These are phyloP conservation scores for Hedya salicella DNA, from an alignment of 2,888 invertebrate genomes.

Conservation along the genomic window DNA sequence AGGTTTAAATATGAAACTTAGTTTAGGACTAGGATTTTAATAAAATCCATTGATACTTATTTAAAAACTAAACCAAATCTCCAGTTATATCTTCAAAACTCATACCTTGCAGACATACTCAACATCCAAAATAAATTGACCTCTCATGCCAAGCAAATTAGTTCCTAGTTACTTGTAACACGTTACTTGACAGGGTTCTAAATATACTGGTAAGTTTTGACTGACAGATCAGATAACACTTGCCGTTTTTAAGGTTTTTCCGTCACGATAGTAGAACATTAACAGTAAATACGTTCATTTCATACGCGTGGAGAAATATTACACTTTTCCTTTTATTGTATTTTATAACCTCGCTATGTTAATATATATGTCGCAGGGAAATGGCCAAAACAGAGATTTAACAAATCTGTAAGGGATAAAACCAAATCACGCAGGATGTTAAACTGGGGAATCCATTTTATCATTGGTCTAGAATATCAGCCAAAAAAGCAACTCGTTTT, in stretches of 20 bases:
- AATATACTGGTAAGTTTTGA: neutral
- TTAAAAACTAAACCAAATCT: neutral
- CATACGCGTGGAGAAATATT: neutral
- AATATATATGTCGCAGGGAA: too few species aligned
- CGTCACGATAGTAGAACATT: slow-evolving; percentile 14
- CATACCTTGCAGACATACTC: neutral
- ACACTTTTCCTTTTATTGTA: too few species aligned
- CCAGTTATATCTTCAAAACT: neutral
- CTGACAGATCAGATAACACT: slow-evolving; percentile 24
- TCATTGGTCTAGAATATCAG: too few species aligned
- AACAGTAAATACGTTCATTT: slow-evolving; percentile 8
- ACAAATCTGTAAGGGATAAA: too few species aligned
- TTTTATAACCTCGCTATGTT: too few species aligned
- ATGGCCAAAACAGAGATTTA: too few species aligned
- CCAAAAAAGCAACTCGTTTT: too few species aligned
- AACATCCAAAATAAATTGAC: neutral
- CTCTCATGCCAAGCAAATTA: neutral
- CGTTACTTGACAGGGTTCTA: neutral
- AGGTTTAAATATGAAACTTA: too few species aligned
- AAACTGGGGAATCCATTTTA: too few species aligned
- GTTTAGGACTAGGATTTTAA: too few species aligned
- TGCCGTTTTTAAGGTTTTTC: slow-evolving; percentile 17
- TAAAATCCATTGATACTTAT: too few species aligned
- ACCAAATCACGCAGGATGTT: too few species aligned
- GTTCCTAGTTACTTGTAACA: neutral